Evolutionary conservation across 1,140 invertebrate species (phyloP), one percentile per base, ranked within the genome.

Genomic region (Euura lappo): DNA sequence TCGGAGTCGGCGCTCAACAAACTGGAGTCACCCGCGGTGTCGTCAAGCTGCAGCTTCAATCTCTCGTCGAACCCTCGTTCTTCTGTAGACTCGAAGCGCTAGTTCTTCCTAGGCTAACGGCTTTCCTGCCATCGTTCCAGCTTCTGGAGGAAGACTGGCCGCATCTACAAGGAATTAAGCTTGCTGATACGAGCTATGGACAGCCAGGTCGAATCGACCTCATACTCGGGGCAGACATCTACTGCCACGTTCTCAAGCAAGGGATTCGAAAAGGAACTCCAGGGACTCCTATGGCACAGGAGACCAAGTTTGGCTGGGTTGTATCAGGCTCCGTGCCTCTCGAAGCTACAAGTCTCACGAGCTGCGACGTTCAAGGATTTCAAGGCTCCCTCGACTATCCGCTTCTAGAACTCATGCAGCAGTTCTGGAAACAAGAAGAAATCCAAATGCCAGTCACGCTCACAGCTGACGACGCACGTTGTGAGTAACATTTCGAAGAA

Each of bases 361-460:
- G 13, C 5, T 45, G 67, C 46, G 4, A 11, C 67, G 10, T 28
- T 43, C 28, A 11, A 51, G 11, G 6, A 6, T 7, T 51, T 6
- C 47, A 43, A 44, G n/a, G 13, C 69, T 73, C 72, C 47, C 69
- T 60, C 6, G 68, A 65, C 70, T 45, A 68, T 28, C 4, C 44
- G 11, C 43, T 28, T 74, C 0, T 42, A 67, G 44, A 45, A 43
- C 69, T 73, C 70, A 66, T 73, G 72, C 51, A 64, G 66, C 5
- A 44, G 69, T 45, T 68, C 69, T 70, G 70, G 67, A 43, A 42
- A 5, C 11, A 3, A 44, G 51, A 10, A 68, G 67, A 68, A 28
- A 8, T 68, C 5, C 67, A 45, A 51, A 44, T 28, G 11, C 45
- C 45, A 70, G 45, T 42, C 45, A 7, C 42, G 42, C 44, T 70